Evolutionary conservation across 2,113 vertebrate species (phyloP).

Genomic region (Malurus melanocephalus): DNA sequence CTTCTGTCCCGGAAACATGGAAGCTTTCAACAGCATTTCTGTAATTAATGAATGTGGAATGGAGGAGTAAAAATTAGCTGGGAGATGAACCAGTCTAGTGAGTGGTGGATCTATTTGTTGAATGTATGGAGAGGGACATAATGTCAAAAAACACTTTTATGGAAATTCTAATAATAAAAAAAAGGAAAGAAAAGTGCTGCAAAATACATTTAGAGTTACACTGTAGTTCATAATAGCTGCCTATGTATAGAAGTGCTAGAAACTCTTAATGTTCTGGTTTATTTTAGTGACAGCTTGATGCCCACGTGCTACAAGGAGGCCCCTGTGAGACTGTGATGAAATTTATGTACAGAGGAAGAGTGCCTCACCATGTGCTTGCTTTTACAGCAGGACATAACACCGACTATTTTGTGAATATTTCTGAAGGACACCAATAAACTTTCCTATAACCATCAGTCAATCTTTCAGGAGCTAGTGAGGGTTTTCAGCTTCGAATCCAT

Average conservation of each 20-base stretch:
- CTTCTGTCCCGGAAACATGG: slow-evolving; percentile 24
- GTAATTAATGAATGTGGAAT: slow-evolving; percentile 63
- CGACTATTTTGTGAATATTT: slow-evolving; percentile 72
- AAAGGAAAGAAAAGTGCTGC: not conserved
- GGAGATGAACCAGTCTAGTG: slow-evolving; percentile 29
- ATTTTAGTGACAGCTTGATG: slow-evolving; percentile 48
- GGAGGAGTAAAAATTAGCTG: not conserved
- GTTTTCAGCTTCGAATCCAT: not conserved
- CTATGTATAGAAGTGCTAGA: not conserved
- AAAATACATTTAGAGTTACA: not conserved
- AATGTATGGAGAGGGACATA: not conserved
- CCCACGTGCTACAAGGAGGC: slow-evolving; percentile 49
- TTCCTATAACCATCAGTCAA: not conserved
- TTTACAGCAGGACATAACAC: slow-evolving; percentile 46
- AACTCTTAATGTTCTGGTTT: not conserved
- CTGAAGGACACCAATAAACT: not conserved
- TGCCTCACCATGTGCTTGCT: slow-evolving; percentile 61
- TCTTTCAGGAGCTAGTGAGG: not conserved
- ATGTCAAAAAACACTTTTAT: not conserved
- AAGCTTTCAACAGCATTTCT: slow-evolving; percentile 22
- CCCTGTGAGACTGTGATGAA: slow-evolving; percentile 11
- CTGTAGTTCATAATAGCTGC: not conserved
- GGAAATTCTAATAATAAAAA: not conserved
- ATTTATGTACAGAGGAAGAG: slow-evolving; percentile 28
- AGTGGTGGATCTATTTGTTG: not conserved